A percentile compares a stretch with the other conserved stretches of the same genome.
Evolutionary conservation across 2,113 vertebrate species (phyloP).

Genomic region (Hyperoodon ampullatus): DNA sequence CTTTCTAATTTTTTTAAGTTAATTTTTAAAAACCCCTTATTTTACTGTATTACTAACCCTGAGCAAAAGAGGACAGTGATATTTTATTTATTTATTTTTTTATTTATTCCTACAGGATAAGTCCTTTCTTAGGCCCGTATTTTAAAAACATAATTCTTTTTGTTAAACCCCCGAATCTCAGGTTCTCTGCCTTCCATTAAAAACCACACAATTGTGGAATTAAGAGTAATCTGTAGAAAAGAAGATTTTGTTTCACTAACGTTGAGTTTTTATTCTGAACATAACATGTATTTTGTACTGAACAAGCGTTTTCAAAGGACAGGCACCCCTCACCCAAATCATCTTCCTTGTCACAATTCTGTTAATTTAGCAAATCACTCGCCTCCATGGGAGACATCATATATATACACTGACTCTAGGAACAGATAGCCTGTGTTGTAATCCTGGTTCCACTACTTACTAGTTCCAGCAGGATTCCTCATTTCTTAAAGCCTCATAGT

Average conservation of each 20-base stretch:
- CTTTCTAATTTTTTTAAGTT: neutral
- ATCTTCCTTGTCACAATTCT: neutral
- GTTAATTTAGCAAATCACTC: neutral
- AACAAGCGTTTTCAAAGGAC: neutral
- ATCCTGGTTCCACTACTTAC: neutral
- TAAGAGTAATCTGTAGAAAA: neutral
- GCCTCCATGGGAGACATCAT: neutral
- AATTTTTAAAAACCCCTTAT: neutral
- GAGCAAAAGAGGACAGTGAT: neutral
- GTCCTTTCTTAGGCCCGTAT: neutral
- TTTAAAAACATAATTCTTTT: neutral
- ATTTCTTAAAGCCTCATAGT: conserved; percentile 6
- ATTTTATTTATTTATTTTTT: conserved; percentile 35
- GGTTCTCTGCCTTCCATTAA: neutral
- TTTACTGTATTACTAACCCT: neutral
- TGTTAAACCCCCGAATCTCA: neutral
- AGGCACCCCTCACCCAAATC: neutral
- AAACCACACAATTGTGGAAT: neutral
- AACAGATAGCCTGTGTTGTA: neutral
- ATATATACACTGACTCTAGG: neutral
- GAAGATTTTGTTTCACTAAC: neutral
- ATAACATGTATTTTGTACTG: neutral
- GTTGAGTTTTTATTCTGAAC: neutral
- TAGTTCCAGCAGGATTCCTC: neutral
- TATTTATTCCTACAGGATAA: neutral